A percentile compares a stretch with the other conserved stretches of the same genome.
Conservation (phyloP, 2,113 vertebrate species). For the Furnarius figulus region DNA sequence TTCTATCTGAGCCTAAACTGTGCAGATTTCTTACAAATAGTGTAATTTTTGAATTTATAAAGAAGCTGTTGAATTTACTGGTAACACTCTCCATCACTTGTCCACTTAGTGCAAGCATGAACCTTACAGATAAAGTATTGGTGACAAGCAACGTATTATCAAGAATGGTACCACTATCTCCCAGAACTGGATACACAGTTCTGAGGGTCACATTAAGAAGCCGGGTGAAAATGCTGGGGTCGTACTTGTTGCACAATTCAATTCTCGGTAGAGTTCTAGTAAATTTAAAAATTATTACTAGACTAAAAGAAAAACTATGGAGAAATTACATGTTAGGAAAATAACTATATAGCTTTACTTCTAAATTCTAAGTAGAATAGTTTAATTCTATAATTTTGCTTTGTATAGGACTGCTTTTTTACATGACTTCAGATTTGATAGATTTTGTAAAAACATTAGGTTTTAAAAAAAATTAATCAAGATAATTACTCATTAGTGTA, state of each 20-base stretch:
- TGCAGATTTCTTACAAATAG: neutral
- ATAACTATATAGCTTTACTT: neutral
- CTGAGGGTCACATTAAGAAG: neutral
- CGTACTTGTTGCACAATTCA: neutral
- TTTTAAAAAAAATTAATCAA: neutral
- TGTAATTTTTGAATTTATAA: neutral
- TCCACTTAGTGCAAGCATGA: neutral
- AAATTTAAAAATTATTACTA: neutral
- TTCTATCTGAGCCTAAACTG: neutral
- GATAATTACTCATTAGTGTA: neutral
- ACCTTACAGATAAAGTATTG: neutral
- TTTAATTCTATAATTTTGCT: neutral
- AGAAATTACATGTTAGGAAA: neutral
- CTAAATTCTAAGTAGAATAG: neutral
- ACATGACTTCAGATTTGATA: neutral
- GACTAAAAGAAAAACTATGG: neutral
- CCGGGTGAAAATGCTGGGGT: neutral
- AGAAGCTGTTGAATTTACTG: neutral
- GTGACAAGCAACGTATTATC: neutral
- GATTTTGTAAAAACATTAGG: neutral
- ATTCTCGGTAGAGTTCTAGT: neutral
- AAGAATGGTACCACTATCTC: neutral
- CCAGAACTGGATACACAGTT: neutral
- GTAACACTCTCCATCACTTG: neutral
- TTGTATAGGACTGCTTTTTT: neutral